Base-by-base conservation (phyloP, 2,797 vertebrate species). In the Acipenser transmontanus region DNA sequence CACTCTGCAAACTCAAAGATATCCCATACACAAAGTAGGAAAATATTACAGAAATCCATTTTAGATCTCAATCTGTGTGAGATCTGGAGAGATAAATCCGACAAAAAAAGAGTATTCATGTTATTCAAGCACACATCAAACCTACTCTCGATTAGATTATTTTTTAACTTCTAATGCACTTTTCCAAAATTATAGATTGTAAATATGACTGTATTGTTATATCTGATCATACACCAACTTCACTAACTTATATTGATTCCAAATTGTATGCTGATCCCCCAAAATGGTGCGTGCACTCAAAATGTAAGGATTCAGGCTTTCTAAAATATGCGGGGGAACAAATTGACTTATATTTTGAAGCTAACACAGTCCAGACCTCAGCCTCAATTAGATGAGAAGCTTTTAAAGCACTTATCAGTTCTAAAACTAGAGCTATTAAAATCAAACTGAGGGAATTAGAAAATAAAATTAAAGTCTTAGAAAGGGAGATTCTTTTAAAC, bases 391-490 rank as follows among this genome's bases (percentile, higher is more conserved):
- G 65, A 7, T 72, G 65, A 62, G 68, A 71, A 20, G 67, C 71
- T 10, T 70, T 68, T 54, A 68, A 73, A 68, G 68, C 61, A 9
- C 70, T 49, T 62, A 67, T 68, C 49, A 64, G 69, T 62, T 65
- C 63, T 4, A 52, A 66, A 50, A 68, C 12, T 8, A 66, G 50
- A 50, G 9, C 48, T n/a, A 50, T 60, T 14, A 14, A 47, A 50
- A 9, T 14, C 2, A 48, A 66, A 11, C n/a, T 66, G n/a, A 61
- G 13, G 10, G 12, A 48, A 9, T n/a, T 66, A n/a, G 57, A 17
- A 17, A 17, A 17, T 17, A 17, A 1, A 17, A 17, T 17, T 17
- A 17, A 17, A 17, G 17, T 17, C 17, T 17, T 17, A 17, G 17
- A 17, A 17, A 17, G 17, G 17, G 47, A 63, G 3, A 63, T 10